Percentiles rank a stretch among this genome's conserved stretches.
phyloP scores from a whole-genome alignment of 2,113 vertebrate species.

The Cyanoliseus patagonus region DNA sequence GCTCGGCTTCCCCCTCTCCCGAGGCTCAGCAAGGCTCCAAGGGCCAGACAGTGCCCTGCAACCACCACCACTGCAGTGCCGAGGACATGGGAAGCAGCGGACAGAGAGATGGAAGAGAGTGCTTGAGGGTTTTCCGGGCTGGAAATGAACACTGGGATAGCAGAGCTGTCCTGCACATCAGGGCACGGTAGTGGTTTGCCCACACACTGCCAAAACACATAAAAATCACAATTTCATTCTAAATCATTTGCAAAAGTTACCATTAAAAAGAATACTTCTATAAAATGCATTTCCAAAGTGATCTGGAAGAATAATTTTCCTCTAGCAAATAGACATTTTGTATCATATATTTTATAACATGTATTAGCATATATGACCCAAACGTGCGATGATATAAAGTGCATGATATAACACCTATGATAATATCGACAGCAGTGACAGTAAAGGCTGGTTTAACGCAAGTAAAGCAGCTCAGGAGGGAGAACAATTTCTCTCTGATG shows the following conservation, averaged over 20 bases:
- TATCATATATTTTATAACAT: neutral
- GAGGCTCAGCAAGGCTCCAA: rapidly evolving
- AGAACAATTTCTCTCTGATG: neutral
- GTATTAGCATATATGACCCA: neutral
- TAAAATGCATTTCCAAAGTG: neutral
- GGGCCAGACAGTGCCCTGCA: neutral
- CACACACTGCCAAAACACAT: neutral
- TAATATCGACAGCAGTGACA: rapidly evolving
- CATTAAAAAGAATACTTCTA: neutral
- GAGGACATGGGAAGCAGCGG: rapidly evolving
- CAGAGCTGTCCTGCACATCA: neutral
- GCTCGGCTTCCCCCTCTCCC: rapidly evolving
- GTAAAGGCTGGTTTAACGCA: rapidly evolving
- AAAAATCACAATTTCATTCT: neutral
- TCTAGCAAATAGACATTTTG: rapidly evolving
- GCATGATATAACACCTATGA: neutral
- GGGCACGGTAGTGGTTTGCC: neutral
- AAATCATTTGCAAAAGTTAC: neutral
- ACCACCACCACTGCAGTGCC: neutral
- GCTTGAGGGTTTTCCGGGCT: neutral
- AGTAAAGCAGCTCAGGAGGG: neutral
- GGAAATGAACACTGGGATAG: neutral
- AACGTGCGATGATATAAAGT: neutral
- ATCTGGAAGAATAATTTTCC: rapidly evolving
- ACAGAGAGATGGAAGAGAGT: rapidly evolving